Evolutionary conservation across 2,888 invertebrate species (phyloP).

Genomic region (Frankliniella intonsa): DNA sequence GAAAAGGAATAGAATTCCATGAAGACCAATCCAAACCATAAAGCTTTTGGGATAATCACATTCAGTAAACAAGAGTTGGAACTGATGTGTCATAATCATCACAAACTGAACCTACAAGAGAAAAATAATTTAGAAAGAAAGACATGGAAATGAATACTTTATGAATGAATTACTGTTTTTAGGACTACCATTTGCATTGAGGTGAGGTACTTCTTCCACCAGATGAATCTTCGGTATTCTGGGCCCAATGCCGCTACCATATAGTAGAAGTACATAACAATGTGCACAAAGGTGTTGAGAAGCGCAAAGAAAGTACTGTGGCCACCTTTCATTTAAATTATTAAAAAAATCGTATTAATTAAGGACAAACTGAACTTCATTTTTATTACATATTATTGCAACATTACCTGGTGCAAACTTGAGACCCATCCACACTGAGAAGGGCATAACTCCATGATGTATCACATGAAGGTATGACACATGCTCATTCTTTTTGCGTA

Average conservation of each 20-base stretch:
- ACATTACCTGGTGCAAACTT: conserved; percentile 85
- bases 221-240: conserved; percentile 84
- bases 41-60: conserved; percentile 88
- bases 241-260: conserved; percentile 94
- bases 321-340: conserved; percentile 63
- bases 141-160: conserved; percentile 9
- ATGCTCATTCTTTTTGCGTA: conserved; percentile 91
- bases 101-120: conserved; percentile 80
- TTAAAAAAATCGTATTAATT: conserved; percentile 37
- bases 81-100: conserved; percentile 84
- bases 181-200: conserved; percentile 83
- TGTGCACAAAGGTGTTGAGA: conserved; percentile 91
- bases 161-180: conserved; percentile 11
- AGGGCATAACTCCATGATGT: conserved; percentile 95
- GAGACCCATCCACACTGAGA: conserved; percentile 92
- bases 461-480: conserved; percentile 92
- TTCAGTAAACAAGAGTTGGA: conserved; percentile 82
- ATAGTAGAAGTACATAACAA: conserved; percentile 96
- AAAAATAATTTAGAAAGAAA: conserved; percentile 33
- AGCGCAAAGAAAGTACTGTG: conserved; percentile 95
- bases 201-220: conserved; percentile 98
- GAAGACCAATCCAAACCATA: conserved; percentile 91
- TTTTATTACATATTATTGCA: conserved; percentile 15
- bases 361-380: not conserved
- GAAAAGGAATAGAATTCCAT: conserved; percentile 89